phyloP scores from a whole-genome alignment of 2,113 vertebrate species.

The Mugil cephalus region DNA sequence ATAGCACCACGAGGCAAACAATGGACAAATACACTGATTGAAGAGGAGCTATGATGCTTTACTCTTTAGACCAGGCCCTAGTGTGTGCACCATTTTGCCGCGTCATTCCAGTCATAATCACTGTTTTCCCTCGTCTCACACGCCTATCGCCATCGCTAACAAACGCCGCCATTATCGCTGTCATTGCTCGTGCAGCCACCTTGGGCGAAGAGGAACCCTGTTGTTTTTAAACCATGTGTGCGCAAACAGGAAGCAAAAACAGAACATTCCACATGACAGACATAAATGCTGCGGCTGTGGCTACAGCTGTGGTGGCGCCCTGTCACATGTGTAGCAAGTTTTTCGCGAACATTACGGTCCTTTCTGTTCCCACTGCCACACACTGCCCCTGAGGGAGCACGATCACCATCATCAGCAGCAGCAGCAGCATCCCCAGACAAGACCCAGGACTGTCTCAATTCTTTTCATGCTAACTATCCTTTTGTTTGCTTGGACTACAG shows the following conservation, averaged over 20 bases:
- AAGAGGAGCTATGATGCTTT: too few species aligned
- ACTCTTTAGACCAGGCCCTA: background rate
- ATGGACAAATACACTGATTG: too few species aligned
- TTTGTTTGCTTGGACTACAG: too few species aligned
- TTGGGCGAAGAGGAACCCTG: constrained; percentile 6
- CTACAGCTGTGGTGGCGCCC: background rate
- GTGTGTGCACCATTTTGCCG: background rate
- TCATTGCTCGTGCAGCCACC: constrained; percentile 8
- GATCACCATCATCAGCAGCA: constrained; percentile 13
- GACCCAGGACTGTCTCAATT: background rate
- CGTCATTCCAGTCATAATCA: constrained; percentile 10
- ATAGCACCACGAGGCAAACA: too few species aligned
- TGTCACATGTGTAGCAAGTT: constrained; percentile 21
- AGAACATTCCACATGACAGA: constrained; percentile 43
- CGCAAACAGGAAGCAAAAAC: constrained; percentile 54
- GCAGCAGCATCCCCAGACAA: constrained; percentile 12
- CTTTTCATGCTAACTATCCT: background rate
- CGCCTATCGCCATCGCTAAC: constrained; percentile 10
- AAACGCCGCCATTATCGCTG: constrained; percentile 9
- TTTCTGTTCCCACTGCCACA: constrained; percentile 20
- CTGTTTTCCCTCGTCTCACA: constrained; percentile 3
- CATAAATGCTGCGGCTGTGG: constrained; percentile 30
- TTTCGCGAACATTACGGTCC: constrained; percentile 29
- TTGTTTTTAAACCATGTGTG: constrained; percentile 13
- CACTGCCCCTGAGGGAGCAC: background rate